Base-by-base conservation (phyloP, 2,113 vertebrate species). In the Alligator mississippiensis region DNA sequence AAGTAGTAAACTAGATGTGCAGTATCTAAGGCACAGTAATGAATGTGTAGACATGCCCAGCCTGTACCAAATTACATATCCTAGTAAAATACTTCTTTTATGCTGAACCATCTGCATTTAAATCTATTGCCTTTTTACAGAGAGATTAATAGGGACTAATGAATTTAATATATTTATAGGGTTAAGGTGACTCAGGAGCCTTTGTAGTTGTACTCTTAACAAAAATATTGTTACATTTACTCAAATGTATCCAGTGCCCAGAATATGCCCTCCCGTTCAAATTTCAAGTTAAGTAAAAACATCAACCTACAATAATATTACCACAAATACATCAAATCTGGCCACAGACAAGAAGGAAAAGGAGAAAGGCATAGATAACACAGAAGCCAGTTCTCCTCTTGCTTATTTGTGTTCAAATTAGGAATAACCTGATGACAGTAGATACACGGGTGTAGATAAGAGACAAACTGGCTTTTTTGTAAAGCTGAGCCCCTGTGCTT, bases 81-180 rank as follows among this genome's bases (percentile, higher is more conserved):
- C 61, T 55, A 87, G 75, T 21, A 85, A 93, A 94, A 80, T 34
- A 76, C 77, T 87, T 94, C 55, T 24, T 95, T 86, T 77, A 54
- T 4, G 24, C 89, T 62, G 25, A 82, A 11, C n/a, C 55, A 88
- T 55, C 90, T 87, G 22, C 16, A 87, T 92, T 80, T 90, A 27
- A 72, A 92, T 62, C 72, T 83, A 30, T 9, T 72, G 22, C 38
- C 30, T 21, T 34, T 19, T 58, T 78, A 64, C 47, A 58, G 25
- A 47, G 68, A 30, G n/a, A 59, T 77, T 89, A 79, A 85, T 60
- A 87, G 81, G 92, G 61, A 8, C 60, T 74, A 61, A 54, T 63
- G 30, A 77, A 55, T 30, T 93, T 85, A 27, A 74, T 90, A 18
- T 24, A 30, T 91, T 87, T 85, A 57, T 61, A 75, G 91, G 75